Evolutionary conservation across 1,140 invertebrate species (phyloP).

Genomic region (Atta cephalotes): DNA sequence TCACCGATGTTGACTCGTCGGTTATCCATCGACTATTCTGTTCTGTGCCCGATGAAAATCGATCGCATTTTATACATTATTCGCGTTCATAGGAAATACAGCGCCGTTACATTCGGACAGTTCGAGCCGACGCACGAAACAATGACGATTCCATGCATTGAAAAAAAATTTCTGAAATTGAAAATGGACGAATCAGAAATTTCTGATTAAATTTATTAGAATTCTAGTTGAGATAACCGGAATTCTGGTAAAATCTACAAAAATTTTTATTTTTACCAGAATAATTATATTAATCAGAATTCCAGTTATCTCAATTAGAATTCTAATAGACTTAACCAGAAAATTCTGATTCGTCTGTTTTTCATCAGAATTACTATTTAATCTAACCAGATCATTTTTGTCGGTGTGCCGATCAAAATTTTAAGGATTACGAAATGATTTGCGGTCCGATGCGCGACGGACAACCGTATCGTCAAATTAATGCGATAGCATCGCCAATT

Average conservation of each 20-base stretch:
- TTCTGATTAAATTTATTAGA: no score
- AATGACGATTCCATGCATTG: background rate
- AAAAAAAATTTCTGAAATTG: no score
- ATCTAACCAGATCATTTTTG: no score
- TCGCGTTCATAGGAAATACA: background rate
- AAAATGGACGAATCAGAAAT: no score
- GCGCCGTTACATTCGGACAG: background rate
- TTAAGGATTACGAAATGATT: slow-evolving; percentile 6
- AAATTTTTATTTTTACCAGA: no score
- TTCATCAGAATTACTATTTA: no score
- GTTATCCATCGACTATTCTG: slow-evolving; percentile 43
- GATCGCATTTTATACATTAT: slow-evolving; percentile 47
- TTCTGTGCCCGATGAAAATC: slow-evolving; percentile 37
- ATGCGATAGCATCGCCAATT: slow-evolving; percentile 55
- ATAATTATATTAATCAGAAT: no score
- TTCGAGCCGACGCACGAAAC: background rate
- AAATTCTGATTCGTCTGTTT: no score
- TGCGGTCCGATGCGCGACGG: background rate
- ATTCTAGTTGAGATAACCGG: no score
- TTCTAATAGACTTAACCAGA: no score
- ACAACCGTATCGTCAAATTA: slow-evolving; percentile 44
- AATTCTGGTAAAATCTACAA: no score
- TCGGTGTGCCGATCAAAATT: slow-evolving; percentile 8
- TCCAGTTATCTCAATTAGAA: no score
- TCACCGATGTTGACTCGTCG: slow-evolving; percentile 33